phyloP scores from a whole-genome alignment of 2,113 vertebrate species.

The Peromyscus maniculatus region DNA sequence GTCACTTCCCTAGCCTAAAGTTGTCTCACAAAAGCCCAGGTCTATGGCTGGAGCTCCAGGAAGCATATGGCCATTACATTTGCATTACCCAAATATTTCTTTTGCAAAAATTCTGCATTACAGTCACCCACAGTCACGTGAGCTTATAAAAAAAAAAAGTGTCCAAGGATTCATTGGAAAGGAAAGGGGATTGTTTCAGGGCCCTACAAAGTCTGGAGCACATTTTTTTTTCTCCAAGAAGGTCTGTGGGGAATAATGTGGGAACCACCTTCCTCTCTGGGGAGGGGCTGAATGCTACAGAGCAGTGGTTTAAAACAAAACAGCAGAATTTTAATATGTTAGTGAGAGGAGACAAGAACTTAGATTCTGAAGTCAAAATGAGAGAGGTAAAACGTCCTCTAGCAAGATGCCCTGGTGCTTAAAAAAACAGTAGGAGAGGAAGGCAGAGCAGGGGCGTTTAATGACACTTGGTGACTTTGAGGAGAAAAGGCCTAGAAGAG shows the following conservation, averaged over 20 bases:
- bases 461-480: not conserved
- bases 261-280: not conserved
- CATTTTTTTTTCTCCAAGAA: not conserved
- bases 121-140: not conserved
- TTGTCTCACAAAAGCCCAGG: not conserved
- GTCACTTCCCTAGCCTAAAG: not conserved
- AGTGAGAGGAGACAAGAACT: not conserved
- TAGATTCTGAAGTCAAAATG: not conserved
- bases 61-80: not conserved
- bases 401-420: not conserved
- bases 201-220: not conserved
- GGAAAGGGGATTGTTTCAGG: not conserved
- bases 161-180: not conserved
- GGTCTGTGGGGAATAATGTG: too few species aligned
- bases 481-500: not conserved
- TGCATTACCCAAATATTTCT: not conserved
- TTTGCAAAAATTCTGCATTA: not conserved
- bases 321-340: not conserved
- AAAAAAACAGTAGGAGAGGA: not conserved
- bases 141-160: not conserved
- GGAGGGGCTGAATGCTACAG: not conserved
- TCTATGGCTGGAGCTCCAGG: not conserved
- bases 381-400: not conserved
- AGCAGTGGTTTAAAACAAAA: not conserved
- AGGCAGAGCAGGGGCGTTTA: not conserved